Percentiles rank a stretch among this genome's conserved stretches.
Evolutionary conservation across 2,113 vertebrate species (phyloP).

Genomic region (Otus sunia): DNA sequence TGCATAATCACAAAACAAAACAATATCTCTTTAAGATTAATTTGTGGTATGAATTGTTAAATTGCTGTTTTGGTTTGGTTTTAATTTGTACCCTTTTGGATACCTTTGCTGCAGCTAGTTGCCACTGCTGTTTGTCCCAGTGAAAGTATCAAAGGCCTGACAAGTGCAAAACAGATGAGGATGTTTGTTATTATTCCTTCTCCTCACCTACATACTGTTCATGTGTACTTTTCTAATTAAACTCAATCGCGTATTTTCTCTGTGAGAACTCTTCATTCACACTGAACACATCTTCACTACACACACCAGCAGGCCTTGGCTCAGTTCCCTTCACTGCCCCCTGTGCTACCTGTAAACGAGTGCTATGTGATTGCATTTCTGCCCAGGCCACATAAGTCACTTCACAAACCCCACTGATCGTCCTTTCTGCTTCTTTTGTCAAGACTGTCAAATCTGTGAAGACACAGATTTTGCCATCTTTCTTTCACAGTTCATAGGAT

Average conservation of each 20-base stretch:
- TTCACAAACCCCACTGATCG: neutral
- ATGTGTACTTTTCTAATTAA: neutral
- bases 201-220: neutral
- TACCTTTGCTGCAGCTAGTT: neutral
- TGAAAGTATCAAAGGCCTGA: neutral
- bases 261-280: neutral
- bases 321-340: neutral
- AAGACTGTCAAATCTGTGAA: neutral
- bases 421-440: neutral
- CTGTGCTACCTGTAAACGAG: neutral
- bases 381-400: neutral
- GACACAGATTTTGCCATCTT: neutral
- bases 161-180: neutral
- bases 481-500: neutral
- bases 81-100: neutral
- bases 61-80: neutral
- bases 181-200: neutral
- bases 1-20: slow-evolving; percentile 25
- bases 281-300: neutral
- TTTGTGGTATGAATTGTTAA: neutral
- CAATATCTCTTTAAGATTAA: neutral
- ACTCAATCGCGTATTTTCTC: neutral
- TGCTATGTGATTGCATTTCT: neutral
- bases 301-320: neutral
- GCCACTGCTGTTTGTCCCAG: neutral